A percentile compares a stretch with the other conserved stretches of the same genome.
Conservation (phyloP, 2,888 invertebrate species). For the Patella caerulea region DNA sequence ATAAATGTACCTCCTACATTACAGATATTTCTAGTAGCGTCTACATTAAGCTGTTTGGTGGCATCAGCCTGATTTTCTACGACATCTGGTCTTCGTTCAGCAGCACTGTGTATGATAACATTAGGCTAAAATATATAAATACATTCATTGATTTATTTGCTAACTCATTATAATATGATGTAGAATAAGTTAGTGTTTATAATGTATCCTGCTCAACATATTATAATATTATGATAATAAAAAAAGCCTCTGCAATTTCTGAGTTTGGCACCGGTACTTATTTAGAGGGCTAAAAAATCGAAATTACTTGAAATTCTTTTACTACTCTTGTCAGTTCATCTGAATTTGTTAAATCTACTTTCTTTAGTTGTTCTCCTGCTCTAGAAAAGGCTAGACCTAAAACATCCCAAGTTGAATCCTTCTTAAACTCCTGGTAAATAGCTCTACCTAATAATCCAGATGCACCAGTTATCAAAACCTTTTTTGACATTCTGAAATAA, state of each 20-base stretch:
- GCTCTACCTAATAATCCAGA: constrained; percentile 74
- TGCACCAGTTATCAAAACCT: constrained; percentile 73
- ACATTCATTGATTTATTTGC: too few species aligned
- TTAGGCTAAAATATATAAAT: constrained; percentile 65
- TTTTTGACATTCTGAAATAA: constrained; percentile 44
- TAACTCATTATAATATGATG: background rate
- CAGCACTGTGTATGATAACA: constrained; percentile 73
- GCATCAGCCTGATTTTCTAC: constrained; percentile 72
- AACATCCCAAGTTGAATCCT: constrained; percentile 63
- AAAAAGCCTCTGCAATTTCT: too few species aligned
- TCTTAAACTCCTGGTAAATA: constrained; percentile 63
- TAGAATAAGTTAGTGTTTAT: too few species aligned
- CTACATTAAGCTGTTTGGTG: constrained; percentile 71
- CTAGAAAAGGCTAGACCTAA: constrained; percentile 67
- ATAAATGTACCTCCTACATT: constrained; percentile 56
- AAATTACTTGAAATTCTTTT: constrained; percentile 64
- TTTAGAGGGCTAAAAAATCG: too few species aligned
- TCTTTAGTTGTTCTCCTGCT: constrained; percentile 59
- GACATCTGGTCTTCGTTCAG: constrained; percentile 73
- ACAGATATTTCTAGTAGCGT: constrained; percentile 69
- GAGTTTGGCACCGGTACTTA: too few species aligned
- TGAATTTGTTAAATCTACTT: constrained; percentile 70
- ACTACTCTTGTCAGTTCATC: constrained; percentile 64
- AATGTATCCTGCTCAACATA: too few species aligned
- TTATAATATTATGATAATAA: too few species aligned